phyloP scores from a whole-genome alignment of 2,797 vertebrate species.

The Percopsis omiscomaycus region DNA sequence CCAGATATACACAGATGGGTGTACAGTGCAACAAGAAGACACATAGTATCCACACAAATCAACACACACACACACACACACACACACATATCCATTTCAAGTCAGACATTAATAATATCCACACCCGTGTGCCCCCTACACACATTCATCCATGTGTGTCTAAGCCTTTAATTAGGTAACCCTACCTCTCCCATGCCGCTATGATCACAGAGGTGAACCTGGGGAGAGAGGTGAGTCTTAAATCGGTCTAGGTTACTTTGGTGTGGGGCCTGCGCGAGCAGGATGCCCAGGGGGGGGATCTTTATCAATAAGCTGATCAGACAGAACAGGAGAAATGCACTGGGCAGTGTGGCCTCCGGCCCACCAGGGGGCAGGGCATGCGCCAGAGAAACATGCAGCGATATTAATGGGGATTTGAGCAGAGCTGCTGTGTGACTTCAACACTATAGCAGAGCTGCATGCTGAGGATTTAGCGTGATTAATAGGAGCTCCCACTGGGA shows the following conservation, averaged over 20 bases:
- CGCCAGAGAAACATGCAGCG: conserved; percentile 12
- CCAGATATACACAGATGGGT: conserved; percentile 7
- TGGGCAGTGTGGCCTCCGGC: conserved; percentile 32
- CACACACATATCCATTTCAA: not conserved
- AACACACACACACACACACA: conserved; percentile 1
- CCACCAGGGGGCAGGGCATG: conserved; percentile 43
- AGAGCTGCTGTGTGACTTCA: conserved; percentile 31
- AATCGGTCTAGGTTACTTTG: conserved; percentile 56
- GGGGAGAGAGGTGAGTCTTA: conserved; percentile 54
- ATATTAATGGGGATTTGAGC: conserved; percentile 34
- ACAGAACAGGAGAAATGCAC: conserved; percentile 6
- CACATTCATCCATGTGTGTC: conserved; percentile 55
- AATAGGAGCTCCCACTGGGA: conserved; percentile 39
- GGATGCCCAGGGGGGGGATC: conserved; percentile 9
- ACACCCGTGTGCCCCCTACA: conserved; percentile 37
- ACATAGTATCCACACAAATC: conserved; percentile 14
- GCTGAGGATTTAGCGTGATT: conserved; percentile 47
- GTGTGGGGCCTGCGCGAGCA: conserved; percentile 37
- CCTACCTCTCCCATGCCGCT: conserved; percentile 55
- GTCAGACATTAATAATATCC: conserved; percentile 17
- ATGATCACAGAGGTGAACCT: conserved; percentile 61
- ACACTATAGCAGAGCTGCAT: conserved; percentile 17
- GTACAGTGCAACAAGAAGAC: not conserved
- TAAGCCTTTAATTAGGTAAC: conserved; percentile 74
- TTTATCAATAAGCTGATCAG: conserved; percentile 49